A percentile compares a stretch with the other conserved stretches of the same genome.
phyloP scores from a whole-genome alignment of 1,140 invertebrate genomes.

The Zelostemma sp. region DNA sequence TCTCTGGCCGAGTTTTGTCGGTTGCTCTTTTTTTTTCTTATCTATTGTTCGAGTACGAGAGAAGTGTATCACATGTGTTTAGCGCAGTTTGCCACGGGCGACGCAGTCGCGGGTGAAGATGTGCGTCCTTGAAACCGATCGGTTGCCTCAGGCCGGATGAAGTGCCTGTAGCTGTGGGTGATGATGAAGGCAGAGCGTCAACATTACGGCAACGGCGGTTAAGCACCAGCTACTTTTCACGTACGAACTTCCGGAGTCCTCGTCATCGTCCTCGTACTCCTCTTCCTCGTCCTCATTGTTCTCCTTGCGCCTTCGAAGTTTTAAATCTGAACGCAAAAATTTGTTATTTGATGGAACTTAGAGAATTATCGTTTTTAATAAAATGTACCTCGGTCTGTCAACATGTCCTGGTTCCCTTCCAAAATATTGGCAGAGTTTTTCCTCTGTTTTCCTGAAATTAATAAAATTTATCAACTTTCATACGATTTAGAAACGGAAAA shows the following conservation, averaged over 20 bases:
- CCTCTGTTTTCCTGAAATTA: constrained; percentile 61
- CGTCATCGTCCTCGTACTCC: constrained; percentile 60
- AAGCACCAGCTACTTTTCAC: constrained; percentile 36
- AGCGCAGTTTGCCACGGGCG: constrained; percentile 35
- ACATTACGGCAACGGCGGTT: constrained; percentile 40
- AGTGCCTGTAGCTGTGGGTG: constrained; percentile 57
- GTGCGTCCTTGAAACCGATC: constrained; percentile 30
- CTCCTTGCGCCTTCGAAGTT: constrained; percentile 59
- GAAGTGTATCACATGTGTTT: constrained; percentile 46
- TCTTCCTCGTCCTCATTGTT: constrained; percentile 53
- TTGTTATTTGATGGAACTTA: too few species aligned
- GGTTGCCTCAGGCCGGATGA: constrained; percentile 59
- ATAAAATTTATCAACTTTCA: constrained; percentile 16
- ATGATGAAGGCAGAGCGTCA: constrained; percentile 56
- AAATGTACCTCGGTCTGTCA: constrained; percentile 62
- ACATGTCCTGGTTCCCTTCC: constrained; percentile 66
- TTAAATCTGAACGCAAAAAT: constrained; percentile 63
- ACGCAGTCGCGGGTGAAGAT: constrained; percentile 32
- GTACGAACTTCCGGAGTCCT: constrained; percentile 52
- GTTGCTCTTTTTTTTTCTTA: constrained; percentile 17
- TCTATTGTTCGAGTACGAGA: constrained; percentile 17
- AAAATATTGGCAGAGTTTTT: constrained; percentile 65
- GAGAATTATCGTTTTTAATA: constrained; percentile 4
- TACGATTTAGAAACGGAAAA: too few species aligned
- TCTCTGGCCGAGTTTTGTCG: constrained; percentile 31